Evolutionary conservation across 1,140 invertebrate genomes (phyloP), one percentile per base, ranked within the genome.

Genomic region (Odontomachus brunneus): DNA sequence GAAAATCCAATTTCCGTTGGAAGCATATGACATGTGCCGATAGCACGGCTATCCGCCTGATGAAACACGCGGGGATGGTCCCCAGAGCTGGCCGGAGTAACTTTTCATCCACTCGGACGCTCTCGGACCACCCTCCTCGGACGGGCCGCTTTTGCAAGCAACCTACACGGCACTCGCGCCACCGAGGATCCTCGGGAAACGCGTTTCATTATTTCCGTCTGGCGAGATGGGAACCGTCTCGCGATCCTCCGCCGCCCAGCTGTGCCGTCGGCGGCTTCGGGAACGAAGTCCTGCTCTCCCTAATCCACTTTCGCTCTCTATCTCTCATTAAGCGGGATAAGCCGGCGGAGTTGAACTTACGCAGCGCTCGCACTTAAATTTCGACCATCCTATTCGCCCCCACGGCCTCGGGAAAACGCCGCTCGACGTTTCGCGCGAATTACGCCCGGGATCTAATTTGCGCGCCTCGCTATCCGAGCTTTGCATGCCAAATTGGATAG

Each of bases 401-500:
- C 38, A 22, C 66, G 33, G 7, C 65, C 9, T 26, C 78, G 57
- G 69, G 59, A 74, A 74, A 67, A 38, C 48, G 15, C 19, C 69
- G 74, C 59, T 62, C 19, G 29, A 62, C 44, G 44, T 82, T 82
- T 82, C 74, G 38, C 55, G 55, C 69, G 78, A 74, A 82, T 82
- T 82, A 74, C 57, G 55, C 15, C 4, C 44, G 63, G 48, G 53
- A 72, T 69, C 55, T 59, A 80, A 69, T 84, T 84, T 71, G 55
- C 51, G 74, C 33, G 65, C 33, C 38, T 15, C 49, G 71, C 57
- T 67, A 67, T 78, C 51, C 63, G 44, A 29, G 73, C 71, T 84
- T 87, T 75, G 76, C 83, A 76, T 67, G 81, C 55, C 59, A 60
- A 84, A 78, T 78, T 62, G 51, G 26, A 84, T 67, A 76, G 44